Evolutionary conservation across 2,888 invertebrate genomes (phyloP), one percentile per base, ranked within the genome.

Genomic region (Hypercompe scribonia): DNA sequence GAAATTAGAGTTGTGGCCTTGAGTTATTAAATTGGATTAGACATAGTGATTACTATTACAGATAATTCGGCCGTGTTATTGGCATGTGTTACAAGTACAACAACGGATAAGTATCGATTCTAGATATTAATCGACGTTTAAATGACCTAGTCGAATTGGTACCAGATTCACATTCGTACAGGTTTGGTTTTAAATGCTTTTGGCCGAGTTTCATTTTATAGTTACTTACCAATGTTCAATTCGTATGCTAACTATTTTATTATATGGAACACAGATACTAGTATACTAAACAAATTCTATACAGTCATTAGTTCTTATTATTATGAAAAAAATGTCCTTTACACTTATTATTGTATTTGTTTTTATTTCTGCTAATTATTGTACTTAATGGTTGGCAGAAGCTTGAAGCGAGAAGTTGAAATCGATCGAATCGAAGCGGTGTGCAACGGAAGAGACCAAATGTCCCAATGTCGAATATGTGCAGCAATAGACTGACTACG

Each of bases 1-100:
- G 76, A 82, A 86, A 86, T 84, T 82, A 78, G 78, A 82, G 71
- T 73, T 46, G 69, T 69, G 80, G 61, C 85, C 86, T 87, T 88
- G 85, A 80, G 75, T 79, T 76, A 71, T 73, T 77, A 80, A 77
- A 84, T 79, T 81, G 77, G 77, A 81, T 82, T 80, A 81, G 78
- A 83, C 78, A 80, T 66, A 71, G 64, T 73, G 84, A 87, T 87
- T 84, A 80, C 69, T 78, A 79, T 80, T 83, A 77, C 76, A 76
- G 81, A 83, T 86, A 78, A 79, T 79, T 79, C 72, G 64, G 72
- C 65, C 71, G 72, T 75, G 74, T 78, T 83, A 80, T 83, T 83
- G 83, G 74, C 78, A 79, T 81, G 79, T 77, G 78, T 73, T 74
- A 77, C 73, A 75, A 73, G 75, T 71, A 70, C 36, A 36, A 61